Evolutionary conservation across 2,888 invertebrate genomes (phyloP).

Genomic region (Drosophila fulvimacula): DNA sequence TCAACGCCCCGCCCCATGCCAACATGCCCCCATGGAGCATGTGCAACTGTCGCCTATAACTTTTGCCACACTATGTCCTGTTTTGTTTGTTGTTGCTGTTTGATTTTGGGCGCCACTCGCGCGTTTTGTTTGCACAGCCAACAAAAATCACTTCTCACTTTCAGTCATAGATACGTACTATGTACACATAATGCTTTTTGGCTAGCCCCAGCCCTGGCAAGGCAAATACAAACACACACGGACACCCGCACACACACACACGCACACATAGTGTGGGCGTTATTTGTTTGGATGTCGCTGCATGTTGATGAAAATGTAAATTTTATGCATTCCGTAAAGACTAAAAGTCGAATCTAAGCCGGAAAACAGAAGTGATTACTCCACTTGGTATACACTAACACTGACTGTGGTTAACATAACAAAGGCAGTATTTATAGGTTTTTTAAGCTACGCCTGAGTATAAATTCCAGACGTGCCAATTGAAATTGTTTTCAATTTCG

Average conservation of each 20-base stretch:
- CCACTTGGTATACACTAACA: conserved; percentile 36
- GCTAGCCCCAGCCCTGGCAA: conserved; percentile 25
- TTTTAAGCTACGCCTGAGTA: conserved; percentile 10
- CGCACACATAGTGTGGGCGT: conserved; percentile 24
- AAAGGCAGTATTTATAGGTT: conserved; percentile 26
- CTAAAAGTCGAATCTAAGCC: conserved; percentile 38
- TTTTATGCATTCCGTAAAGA: conserved; percentile 65
- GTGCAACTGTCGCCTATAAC: conserved; percentile 68
- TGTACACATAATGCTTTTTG: conserved; percentile 47
- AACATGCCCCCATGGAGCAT: conserved; percentile 31
- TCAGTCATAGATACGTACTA: conserved; percentile 64
- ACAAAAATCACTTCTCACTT: conserved; percentile 74
- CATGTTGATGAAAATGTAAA: conserved; percentile 78
- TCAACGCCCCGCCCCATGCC: conserved; percentile 18
- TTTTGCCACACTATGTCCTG: conserved; percentile 35
- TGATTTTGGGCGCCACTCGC: conserved; percentile 64
- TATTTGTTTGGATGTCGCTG: conserved; percentile 55
- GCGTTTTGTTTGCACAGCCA: conserved; percentile 72
- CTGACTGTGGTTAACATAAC: conserved; percentile 14
- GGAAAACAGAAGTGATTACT: conserved; percentile 43
- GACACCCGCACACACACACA: neutral
- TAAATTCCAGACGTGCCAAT: conserved; percentile 10
- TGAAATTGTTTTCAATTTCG: neutral
- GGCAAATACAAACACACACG: conserved; percentile 41
- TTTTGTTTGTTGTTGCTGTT: conserved; percentile 57